A percentile compares a stretch with the other conserved stretches of the same genome.
Conservation (phyloP, 2,113 vertebrate species). For the Anoplopoma fimbria region DNA sequence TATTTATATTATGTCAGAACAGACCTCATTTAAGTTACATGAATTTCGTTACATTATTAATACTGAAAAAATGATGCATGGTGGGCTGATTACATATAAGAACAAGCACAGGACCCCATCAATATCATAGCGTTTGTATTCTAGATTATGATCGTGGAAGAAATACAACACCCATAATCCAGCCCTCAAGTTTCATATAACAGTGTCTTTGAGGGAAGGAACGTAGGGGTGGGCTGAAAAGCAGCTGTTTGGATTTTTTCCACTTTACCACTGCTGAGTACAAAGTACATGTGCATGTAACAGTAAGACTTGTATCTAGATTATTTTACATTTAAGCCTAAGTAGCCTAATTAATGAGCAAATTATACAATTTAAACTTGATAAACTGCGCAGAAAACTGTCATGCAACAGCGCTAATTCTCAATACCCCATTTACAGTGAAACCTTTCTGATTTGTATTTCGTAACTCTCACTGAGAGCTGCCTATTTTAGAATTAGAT, state of each 20-base stretch:
- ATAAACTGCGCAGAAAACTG: neutral
- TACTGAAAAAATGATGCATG: neutral
- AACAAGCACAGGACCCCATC: neutral
- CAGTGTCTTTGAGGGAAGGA: neutral
- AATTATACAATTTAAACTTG: neutral
- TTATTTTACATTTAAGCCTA: neutral
- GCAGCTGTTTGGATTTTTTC: neutral
- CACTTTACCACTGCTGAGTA: neutral
- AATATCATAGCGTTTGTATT: neutral
- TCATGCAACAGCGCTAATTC: neutral
- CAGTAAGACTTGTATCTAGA: neutral
- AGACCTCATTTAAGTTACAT: neutral
- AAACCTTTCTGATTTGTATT: slow-evolving; percentile 10
- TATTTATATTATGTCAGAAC: neutral
- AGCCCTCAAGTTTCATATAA: neutral
- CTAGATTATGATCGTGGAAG: neutral
- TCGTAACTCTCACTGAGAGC: slow-evolving; percentile 22
- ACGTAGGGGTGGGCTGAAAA: neutral
- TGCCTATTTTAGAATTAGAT: slow-evolving; percentile 53
- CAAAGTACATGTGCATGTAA: neutral
- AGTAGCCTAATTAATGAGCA: neutral
- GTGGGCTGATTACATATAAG: neutral
- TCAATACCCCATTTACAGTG: neutral
- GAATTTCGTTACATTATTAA: neutral
- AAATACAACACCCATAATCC: neutral